Conservation (phyloP, 2,888 invertebrate species). For the Apotomis betuletana region DNA sequence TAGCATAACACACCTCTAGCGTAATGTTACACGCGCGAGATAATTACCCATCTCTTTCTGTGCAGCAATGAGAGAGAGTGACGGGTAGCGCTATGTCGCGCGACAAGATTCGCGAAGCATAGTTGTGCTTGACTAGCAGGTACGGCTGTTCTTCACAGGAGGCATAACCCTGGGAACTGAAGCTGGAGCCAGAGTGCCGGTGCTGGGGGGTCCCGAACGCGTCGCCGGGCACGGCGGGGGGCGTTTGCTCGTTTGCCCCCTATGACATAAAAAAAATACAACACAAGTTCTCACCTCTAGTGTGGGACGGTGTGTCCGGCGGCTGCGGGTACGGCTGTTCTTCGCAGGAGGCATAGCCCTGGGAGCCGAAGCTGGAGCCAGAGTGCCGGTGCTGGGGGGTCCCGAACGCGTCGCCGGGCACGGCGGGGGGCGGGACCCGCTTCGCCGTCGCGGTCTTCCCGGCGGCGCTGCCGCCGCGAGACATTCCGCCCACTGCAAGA, state of each 20-base stretch:
- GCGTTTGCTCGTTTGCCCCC: slow-evolving; percentile 67
- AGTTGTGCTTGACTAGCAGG: no score
- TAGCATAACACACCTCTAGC: no score
- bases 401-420: slow-evolving; percentile 89
- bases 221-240: slow-evolving; percentile 93
- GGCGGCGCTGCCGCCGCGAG: slow-evolving; percentile 88
- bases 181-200: slow-evolving; percentile 91
- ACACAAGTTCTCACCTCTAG: slow-evolving; percentile 67
- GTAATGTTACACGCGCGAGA: no score
- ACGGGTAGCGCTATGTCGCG: no score
- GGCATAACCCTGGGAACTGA: slow-evolving; percentile 90
- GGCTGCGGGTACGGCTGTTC: slow-evolving; percentile 88
- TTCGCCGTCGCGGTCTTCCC: slow-evolving; percentile 92
- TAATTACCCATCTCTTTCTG: no score
- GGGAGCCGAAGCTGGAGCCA: slow-evolving; percentile 90
- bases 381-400: slow-evolving; percentile 88
- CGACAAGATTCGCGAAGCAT: no score
- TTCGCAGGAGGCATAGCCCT: slow-evolving; percentile 90
- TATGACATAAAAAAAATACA: no score
- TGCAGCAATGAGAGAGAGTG: no score
- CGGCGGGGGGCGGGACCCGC: slow-evolving; percentile 95
- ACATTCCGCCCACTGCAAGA: slow-evolving; percentile 93
- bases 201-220: slow-evolving; percentile 84
- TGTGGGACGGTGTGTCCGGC: slow-evolving; percentile 84
- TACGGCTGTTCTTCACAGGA: slow-evolving; percentile 89